Conservation (phyloP, 1,140 invertebrate species). For the Brachionus koreanus region DNA sequence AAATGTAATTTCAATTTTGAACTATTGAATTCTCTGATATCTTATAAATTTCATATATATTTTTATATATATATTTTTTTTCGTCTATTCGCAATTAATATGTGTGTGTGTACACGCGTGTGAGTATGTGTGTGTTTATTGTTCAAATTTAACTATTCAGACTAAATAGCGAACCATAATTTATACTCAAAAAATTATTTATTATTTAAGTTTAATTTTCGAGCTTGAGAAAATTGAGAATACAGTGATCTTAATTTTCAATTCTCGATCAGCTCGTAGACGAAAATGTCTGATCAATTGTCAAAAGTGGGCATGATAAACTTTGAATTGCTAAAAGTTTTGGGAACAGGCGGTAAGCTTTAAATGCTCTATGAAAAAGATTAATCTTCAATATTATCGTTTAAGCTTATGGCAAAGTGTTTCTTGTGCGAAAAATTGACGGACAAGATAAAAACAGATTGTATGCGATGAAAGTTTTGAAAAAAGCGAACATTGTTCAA, state of each 20-base stretch:
- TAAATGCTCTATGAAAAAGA: neutral
- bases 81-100: neutral
- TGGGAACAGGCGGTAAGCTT: conserved; percentile 78
- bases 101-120: neutral
- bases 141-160: neutral
- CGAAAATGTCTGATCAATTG: neutral
- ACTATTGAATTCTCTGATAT: neutral
- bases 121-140: neutral
- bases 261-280: neutral
- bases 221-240: neutral
- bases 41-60: neutral
- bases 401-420: conserved; percentile 88
- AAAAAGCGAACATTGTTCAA: conserved; percentile 86
- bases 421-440: conserved; percentile 83
- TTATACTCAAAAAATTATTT: conserved; percentile 34
- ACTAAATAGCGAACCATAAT: conserved; percentile 19
- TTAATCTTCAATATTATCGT: neutral
- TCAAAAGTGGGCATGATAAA: conserved; percentile 55
- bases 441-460: conserved; percentile 59
- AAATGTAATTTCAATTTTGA: neutral
- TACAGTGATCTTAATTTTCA: neutral
- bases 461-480: conserved; percentile 99
- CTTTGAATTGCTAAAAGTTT: conserved; percentile 94
- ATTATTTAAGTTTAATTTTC: neutral
- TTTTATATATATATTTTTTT: too few species aligned